phyloP scores from a whole-genome alignment of 2,888 invertebrate species.

The Ryuthela nishihirai region DNA sequence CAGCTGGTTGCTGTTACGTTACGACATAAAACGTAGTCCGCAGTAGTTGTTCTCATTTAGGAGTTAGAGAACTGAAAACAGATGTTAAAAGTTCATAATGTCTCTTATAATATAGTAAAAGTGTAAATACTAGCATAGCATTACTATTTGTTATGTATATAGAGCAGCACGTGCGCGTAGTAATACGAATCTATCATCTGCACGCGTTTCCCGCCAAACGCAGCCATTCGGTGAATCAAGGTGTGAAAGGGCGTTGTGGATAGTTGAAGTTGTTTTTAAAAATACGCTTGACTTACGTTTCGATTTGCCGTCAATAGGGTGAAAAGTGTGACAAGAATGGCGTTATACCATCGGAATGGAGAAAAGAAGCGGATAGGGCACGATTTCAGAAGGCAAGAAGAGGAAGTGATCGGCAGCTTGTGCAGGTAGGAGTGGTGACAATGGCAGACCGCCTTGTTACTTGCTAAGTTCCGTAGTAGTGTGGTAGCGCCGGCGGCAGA shows the following conservation, averaged over 20 bases:
- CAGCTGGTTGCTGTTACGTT: conserved; percentile 34
- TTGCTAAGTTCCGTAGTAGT: no score
- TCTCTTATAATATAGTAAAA: neutral
- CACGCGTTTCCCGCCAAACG: conserved; percentile 40
- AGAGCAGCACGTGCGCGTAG: conserved; percentile 32
- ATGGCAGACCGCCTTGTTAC: conserved; percentile 20
- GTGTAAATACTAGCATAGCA: no score
- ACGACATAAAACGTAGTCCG: conserved; percentile 28
- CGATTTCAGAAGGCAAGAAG: conserved; percentile 44
- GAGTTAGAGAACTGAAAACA: no score
- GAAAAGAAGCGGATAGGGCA: conserved; percentile 32
- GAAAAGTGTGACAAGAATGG: no score
- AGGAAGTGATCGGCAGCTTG: conserved; percentile 55
- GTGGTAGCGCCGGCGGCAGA: no score
- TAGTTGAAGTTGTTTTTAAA: no score
- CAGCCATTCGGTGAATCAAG: conserved; percentile 24
- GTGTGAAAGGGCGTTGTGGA: conserved; percentile 19
- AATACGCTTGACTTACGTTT: no score
- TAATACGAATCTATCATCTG: conserved; percentile 2
- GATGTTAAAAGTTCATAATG: no score
- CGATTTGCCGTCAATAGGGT: no score
- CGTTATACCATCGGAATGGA: conserved; percentile 35
- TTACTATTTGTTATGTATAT: neutral
- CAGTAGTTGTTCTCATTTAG: neutral
- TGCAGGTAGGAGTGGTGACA: conserved; percentile 52